Evolutionary conservation across 2,888 invertebrate species (phyloP), one percentile per base, ranked within the genome.

Genomic region (Melangyna quadrimaculata): DNA sequence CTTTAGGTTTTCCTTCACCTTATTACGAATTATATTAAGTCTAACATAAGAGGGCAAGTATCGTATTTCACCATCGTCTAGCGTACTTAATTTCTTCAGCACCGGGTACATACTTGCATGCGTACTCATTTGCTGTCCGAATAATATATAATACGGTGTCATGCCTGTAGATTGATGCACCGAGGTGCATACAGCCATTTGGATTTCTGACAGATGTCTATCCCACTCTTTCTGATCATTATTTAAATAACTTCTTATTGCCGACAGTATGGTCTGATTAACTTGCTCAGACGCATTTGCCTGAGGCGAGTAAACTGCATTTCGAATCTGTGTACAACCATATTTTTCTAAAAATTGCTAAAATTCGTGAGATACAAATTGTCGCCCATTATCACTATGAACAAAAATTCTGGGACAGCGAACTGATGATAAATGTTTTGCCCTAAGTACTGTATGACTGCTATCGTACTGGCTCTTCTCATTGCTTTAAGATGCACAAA

Each of bases 211-310:
- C 2, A 37, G 6, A 10, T 37, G 8, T 12, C 10, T 37, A 37
- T 37, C 37, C 37, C 37, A 12, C 2, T 37, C 8, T n/a, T n/a
- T n/a, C n/a, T n/a, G n/a, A n/a, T n/a, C n/a, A n/a, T n/a, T n/a
- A n/a, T n/a, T n/a, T n/a, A 37, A 7, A 12, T 63, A 63, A 27
- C 43, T 43, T 27, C 61, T 22, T 3, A 63, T 43, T 3, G 43
- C 61, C 14, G 61, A 63, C 61, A 63, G n/a, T 24, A 63, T 40
- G 0, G 61, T 24, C 27, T 63, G 61, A 43, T 63, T 63, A 2
- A 63, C 61, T 24, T 40, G 40, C n/a, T 40, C 61, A 24, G 61
- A 63, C 9, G 61, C 43, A 17, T 43, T 63, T n/a, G 61, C 22
- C n/a, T 63, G 61, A 3, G 61, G 40, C 9, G 61, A 63, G 14